Evolutionary conservation across 2,797 vertebrate species (phyloP).

Genomic region (Graptemys geographica): DNA sequence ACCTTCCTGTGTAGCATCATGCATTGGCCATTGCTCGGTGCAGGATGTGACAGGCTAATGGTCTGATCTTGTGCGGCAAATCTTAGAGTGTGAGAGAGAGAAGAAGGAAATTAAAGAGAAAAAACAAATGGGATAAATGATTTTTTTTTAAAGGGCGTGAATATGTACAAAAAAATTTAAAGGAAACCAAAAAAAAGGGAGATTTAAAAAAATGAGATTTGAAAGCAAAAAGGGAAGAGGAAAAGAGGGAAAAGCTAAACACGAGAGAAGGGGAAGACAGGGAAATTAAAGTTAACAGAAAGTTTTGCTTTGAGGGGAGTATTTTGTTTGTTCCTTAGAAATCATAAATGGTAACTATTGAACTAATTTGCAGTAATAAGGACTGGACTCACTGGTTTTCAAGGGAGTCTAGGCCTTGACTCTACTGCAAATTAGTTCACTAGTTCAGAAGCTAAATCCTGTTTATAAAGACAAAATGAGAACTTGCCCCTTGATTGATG

Average conservation of each 20-base stretch:
- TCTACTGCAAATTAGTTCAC: background rate
- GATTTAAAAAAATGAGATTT: background rate
- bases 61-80: background rate
- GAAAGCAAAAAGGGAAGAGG: background rate
- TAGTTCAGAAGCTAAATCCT: background rate
- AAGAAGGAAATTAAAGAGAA: background rate
- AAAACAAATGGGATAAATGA: background rate
- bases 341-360: background rate
- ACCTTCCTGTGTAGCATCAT: accelerated
- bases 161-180: background rate
- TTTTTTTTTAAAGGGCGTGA: background rate
- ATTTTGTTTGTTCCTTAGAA: background rate
- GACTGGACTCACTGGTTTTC: background rate
- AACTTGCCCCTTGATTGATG: background rate
- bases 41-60: background rate
- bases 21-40: accelerated
- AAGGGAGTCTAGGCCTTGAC: background rate
- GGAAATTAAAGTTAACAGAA: background rate
- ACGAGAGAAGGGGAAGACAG: background rate
- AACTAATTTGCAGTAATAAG: background rate
- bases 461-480: background rate
- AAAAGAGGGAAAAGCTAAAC: background rate
- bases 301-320: background rate
- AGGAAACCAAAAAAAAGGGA: background rate
- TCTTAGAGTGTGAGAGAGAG: background rate